Base-by-base conservation (phyloP, 1,140 invertebrate genomes). In the Dolichoris vasculosae region DNA sequence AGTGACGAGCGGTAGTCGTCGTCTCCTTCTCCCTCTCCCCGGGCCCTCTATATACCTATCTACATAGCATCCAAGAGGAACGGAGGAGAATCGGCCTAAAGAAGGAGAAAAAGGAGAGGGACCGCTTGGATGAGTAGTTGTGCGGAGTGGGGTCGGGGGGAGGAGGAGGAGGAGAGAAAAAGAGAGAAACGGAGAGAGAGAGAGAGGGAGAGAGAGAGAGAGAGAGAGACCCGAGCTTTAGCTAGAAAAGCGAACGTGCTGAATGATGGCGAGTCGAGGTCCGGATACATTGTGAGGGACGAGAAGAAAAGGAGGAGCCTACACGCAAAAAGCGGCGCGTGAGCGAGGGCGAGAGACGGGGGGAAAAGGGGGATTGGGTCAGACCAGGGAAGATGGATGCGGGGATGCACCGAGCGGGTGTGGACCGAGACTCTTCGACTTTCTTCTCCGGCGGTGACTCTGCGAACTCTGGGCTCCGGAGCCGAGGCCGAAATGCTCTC, bases 101-200 rank as follows among this genome's bases (percentile, higher is more conserved):
- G 83, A 73, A 85, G 84, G 71, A 86, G 69, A 85, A 83, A 85
- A 85, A 76, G 71, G 32, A 59, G 71, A 67, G 75, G 71, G 78
- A 48, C 30, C 30, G 32, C 51, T 38, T 4, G 30, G 76, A 78
- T 78, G 48, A 78, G 32, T 78, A 64, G 69, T 9, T 20, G n/a
- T 26, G 38, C 11, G 38, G 17, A 1, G 69, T 17, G 69, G 35
- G 69, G 26, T 38, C 20, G 23, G 30, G 32, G 4, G 4, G 23
- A 17, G 69, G 38, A 3, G 23, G 23, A 3, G 9, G 69, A 23
- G 69, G 69, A 40, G 69, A n/a, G 0, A 32, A 6, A 8, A 30
- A 26, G n/a, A 32, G n/a, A 30, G 55, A 3, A 59, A 59, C 55
- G 55, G 71, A 8, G 0, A 11, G n/a, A 20, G 38, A 46, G 0